Evolutionary conservation across 2,113 vertebrate species (phyloP).

Genomic region (Platanista minor): DNA sequence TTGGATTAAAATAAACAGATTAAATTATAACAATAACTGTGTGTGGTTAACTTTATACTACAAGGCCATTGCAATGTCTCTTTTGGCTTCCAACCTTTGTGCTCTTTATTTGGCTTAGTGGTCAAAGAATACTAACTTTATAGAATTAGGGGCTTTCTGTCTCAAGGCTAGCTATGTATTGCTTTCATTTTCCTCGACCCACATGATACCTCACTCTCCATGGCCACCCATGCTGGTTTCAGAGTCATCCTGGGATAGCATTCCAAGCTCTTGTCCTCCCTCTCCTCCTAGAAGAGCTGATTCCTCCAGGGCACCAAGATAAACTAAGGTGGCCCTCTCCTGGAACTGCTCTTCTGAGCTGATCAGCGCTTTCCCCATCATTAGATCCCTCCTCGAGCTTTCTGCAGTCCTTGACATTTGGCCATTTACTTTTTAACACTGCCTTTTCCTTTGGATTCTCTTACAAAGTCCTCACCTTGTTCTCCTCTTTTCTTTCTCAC

Average conservation of each 20-base stretch:
- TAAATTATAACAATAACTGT: neutral
- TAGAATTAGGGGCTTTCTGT: neutral
- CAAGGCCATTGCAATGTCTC: neutral
- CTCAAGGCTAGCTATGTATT: neutral
- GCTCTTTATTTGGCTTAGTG: neutral
- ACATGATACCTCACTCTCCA: neutral
- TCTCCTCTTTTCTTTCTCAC: neutral
- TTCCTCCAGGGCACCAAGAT: neutral
- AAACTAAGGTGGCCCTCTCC: neutral
- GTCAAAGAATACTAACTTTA: neutral
- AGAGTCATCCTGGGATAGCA: neutral
- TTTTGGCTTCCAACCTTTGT: neutral
- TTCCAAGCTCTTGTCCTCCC: neutral
- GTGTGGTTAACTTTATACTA: neutral
- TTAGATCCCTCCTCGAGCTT: neutral
- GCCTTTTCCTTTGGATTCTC: neutral
- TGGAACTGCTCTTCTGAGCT: neutral
- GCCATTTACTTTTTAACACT: neutral
- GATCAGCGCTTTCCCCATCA: neutral
- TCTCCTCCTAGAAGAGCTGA: neutral
- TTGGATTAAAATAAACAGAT: constrained; percentile 5
- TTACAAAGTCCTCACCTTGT: neutral
- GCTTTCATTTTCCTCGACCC: neutral
- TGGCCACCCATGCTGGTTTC: neutral
- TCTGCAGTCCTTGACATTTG: neutral